Evolutionary conservation across 2,113 vertebrate species (phyloP).

Genomic region (Mesocricetus auratus): DNA sequence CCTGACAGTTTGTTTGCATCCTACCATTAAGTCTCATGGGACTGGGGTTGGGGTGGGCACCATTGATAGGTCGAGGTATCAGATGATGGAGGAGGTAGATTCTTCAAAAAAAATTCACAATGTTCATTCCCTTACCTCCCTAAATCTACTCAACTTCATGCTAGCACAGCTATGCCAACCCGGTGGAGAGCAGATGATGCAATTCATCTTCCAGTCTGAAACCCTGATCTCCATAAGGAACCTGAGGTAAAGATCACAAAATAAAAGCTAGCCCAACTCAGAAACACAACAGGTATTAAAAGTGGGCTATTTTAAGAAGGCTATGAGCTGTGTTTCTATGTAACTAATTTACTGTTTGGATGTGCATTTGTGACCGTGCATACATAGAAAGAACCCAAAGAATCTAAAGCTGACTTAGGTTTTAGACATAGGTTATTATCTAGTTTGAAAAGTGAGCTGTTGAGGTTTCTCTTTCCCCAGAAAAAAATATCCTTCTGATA

Average conservation of each 20-base stretch:
- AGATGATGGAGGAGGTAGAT: background rate
- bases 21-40: background rate
- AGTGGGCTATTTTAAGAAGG: background rate
- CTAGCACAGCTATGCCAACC: background rate
- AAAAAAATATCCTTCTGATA: slow-evolving; percentile 9
- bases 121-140: no score
- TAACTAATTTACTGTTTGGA: background rate
- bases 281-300: background rate
- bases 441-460: slow-evolving; percentile 36
- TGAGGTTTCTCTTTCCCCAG: slow-evolving; percentile 59
- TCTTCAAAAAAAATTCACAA: background rate
- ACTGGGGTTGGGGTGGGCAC: background rate
- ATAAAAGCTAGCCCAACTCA: background rate
- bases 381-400: slow-evolving; percentile 15
- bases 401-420: background rate
- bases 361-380: background rate
- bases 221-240: background rate
- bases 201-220: background rate
- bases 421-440: slow-evolving; percentile 61
- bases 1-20: background rate
- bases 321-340: background rate
- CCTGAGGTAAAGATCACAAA: background rate
- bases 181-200: background rate
- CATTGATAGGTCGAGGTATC: background rate
- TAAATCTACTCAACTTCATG: background rate